Conservation (phyloP, 2,888 invertebrate genomes). For the Eudasyphora cyanicolor region DNA sequence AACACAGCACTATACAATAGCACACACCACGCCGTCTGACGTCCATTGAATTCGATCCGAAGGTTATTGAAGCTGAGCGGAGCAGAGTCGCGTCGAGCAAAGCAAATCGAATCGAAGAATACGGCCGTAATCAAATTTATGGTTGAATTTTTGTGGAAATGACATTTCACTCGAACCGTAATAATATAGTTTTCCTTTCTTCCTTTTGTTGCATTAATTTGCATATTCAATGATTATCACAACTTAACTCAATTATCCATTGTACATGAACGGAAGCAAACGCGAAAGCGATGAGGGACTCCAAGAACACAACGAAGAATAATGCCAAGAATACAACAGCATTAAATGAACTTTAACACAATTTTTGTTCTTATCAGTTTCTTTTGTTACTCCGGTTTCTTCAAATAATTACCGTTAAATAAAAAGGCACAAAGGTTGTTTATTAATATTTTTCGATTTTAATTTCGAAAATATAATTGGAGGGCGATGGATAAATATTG, state of each 20-base stretch:
- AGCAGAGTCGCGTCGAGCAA: background rate
- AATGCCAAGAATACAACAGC: background rate
- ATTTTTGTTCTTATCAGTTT: background rate
- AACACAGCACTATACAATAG: conserved; percentile 26
- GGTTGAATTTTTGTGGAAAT: conserved; percentile 42
- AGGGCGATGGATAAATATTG: too few species aligned
- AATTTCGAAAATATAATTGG: too few species aligned
- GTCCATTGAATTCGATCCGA: conserved; percentile 10
- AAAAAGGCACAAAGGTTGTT: too few species aligned
- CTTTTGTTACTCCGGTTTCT: background rate
- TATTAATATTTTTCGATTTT: too few species aligned
- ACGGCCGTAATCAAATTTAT: conserved; percentile 54
- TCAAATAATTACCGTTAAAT: background rate
- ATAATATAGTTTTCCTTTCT: conserved; percentile 13
- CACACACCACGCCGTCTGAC: background rate
- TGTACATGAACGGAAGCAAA: conserved; percentile 2
- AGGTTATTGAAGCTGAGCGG: too few species aligned
- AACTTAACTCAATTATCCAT: conserved; percentile 56
- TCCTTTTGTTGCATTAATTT: conserved; percentile 44
- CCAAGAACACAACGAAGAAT: background rate
- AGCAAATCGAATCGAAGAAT: background rate
- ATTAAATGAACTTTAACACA: conserved; percentile 44
- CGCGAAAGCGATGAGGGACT: background rate
- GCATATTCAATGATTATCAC: conserved; percentile 62
- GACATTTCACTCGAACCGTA: conserved; percentile 41